phyloP scores from a whole-genome alignment of 2,888 invertebrate species.

The Apamea epomidion region DNA sequence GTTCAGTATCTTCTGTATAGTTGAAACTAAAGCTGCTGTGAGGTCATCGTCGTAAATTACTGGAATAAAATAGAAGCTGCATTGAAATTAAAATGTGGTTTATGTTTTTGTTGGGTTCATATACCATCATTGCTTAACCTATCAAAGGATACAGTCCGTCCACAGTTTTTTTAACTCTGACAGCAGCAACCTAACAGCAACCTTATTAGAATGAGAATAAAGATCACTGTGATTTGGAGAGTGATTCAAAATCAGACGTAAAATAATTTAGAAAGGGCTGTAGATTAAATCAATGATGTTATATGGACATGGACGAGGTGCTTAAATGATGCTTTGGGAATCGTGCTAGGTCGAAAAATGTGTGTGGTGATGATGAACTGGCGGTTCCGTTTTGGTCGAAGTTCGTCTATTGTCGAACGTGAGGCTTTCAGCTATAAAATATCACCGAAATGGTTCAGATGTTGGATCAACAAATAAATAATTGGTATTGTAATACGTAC shows the following conservation, averaged over 20 bases:
- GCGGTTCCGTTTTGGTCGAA: neutral
- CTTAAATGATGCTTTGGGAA: neutral
- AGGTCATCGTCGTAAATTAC: slow-evolving; percentile 96
- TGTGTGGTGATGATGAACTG: neutral
- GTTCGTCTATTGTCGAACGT: neutral
- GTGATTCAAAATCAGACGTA: neutral
- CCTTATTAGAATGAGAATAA: neutral
- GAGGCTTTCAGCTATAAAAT: neutral
- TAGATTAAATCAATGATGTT: no score
- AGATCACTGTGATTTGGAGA: neutral
- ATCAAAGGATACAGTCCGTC: neutral
- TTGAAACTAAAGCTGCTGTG: slow-evolving; percentile 94
- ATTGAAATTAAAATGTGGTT: neutral
- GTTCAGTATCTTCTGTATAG: slow-evolving; percentile 92
- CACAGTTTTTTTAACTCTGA: no score
- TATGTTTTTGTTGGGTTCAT: neutral
- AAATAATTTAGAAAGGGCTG: neutral
- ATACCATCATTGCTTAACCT: neutral
- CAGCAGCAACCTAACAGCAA: neutral
- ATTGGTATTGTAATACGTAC: slow-evolving; percentile 84
- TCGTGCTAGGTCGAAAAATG: neutral
- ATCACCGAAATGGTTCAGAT: neutral
- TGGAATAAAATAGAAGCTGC: slow-evolving; percentile 80
- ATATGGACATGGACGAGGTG: neutral
- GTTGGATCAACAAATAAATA: neutral